These are phyloP conservation scores for Rotaria macrura DNA, from an alignment of 2,888 invertebrate genomes.

Conservation along the genomic window DNA sequence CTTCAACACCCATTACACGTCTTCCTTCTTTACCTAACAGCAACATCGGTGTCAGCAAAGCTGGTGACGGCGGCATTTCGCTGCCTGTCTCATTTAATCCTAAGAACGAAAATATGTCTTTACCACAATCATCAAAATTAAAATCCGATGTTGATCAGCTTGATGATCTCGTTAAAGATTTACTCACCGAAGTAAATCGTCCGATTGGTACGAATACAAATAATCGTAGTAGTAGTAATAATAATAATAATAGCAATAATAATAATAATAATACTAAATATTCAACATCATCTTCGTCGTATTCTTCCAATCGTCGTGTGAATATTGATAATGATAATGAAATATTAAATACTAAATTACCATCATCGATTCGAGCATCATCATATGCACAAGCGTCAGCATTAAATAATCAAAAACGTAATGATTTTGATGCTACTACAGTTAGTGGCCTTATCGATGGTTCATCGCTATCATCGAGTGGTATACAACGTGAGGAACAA, in stretches of 20 bases:
- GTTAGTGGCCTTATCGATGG: slow-evolving; percentile 15
- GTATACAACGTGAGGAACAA: background rate
- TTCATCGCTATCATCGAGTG: background rate
- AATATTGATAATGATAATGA: background rate
- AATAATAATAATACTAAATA: background rate
- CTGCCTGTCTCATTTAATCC: background rate
- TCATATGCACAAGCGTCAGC: slow-evolving; percentile 5
- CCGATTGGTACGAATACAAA: background rate
- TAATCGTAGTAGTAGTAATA: background rate
- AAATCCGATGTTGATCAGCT: background rate
- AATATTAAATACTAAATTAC: background rate
- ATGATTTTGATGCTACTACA: background rate
- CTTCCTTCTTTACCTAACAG: background rate
- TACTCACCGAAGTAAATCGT: background rate
- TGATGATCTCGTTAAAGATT: slow-evolving; percentile 5
- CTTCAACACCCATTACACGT: background rate
- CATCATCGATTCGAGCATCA: background rate
- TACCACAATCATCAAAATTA: background rate
- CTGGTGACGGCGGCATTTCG: background rate
- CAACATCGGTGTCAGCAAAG: background rate
- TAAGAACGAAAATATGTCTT: background rate
- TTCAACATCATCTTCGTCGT: background rate
- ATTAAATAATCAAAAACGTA: background rate
- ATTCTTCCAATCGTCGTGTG: background rate
- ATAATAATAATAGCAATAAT: no score